Conservation (phyloP, 2,113 vertebrate species). For the Pluvianellus socialis region DNA sequence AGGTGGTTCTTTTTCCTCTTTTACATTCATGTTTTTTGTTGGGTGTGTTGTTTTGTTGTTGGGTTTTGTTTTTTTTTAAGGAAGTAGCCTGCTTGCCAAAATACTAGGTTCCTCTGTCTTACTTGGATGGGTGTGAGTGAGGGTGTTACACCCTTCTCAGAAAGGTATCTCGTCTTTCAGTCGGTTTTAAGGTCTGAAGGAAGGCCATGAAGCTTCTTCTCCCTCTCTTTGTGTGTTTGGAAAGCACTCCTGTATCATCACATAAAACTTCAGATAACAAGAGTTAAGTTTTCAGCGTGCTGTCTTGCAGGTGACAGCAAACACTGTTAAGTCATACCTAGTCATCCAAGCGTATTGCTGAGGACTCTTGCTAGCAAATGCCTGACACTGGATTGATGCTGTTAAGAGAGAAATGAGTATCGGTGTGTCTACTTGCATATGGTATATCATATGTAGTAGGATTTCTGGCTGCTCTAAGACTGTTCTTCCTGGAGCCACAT, state of each 20-base stretch:
- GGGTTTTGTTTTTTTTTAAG: neutral
- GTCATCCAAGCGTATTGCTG: neutral
- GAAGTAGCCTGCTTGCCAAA: neutral
- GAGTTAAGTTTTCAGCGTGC: neutral
- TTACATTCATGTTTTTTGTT: neutral
- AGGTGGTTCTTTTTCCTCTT: neutral
- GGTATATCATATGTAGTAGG: neutral
- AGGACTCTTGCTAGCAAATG: neutral
- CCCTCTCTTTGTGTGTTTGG: neutral
- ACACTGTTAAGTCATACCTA: neutral
- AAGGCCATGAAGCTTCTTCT: neutral
- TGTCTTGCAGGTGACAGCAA: neutral
- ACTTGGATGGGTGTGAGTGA: neutral
- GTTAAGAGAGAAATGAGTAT: neutral
- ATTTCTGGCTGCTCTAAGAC: neutral
- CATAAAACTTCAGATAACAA: neutral
- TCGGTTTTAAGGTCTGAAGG: neutral
- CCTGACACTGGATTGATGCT: neutral
- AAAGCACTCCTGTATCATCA: neutral
- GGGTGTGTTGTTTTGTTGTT: neutral
- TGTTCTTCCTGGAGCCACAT: neutral
- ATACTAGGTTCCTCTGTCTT: neutral
- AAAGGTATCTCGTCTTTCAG: neutral
- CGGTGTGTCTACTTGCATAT: neutral
- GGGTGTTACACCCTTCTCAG: neutral